Evolutionary conservation across 1,140 invertebrate genomes (phyloP).

Genomic region (Drosophila ercepeae): DNA sequence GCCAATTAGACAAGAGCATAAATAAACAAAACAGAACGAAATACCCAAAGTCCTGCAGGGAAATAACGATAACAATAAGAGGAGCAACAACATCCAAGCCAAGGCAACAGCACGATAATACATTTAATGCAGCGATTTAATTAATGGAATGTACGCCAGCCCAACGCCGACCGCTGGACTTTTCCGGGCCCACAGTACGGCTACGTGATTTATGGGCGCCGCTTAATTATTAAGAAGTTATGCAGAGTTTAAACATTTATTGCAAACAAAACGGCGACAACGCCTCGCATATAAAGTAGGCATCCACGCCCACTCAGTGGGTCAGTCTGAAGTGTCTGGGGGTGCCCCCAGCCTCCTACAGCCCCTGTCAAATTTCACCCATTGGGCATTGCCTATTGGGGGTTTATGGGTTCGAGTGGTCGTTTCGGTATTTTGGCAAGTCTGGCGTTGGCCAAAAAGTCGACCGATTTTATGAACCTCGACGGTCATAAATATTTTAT

Average conservation of each 20-base stretch:
- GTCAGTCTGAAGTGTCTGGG: neutral
- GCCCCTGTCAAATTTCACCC: conserved; percentile 13
- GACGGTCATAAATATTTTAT: conserved; percentile 76
- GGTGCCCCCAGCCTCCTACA: no score
- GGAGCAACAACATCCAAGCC: conserved; percentile 9
- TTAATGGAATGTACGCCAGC: conserved; percentile 55
- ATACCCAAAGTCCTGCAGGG: conserved; percentile 6
- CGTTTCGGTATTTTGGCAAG: conserved; percentile 44
- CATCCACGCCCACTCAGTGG: conserved; percentile 1
- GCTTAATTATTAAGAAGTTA: conserved; percentile 80
- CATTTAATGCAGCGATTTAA: conserved; percentile 69
- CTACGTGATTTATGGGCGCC: conserved; percentile 58
- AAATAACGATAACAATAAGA: conserved; percentile 41
- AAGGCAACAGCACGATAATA: conserved; percentile 31
- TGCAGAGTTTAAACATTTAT: conserved; percentile 79
- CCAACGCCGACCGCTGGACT: conserved; percentile 4
- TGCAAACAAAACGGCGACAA: conserved; percentile 68
- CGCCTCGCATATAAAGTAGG: conserved; percentile 63
- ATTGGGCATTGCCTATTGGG: conserved; percentile 44
- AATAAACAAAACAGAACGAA: conserved; percentile 50
- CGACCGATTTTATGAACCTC: conserved; percentile 58
- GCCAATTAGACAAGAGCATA: conserved; percentile 62
- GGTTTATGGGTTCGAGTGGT: conserved; percentile 43
- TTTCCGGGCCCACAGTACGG: conserved; percentile 15
- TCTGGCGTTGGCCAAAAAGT: conserved; percentile 21